Conservation (phyloP, 1,140 invertebrate species). For the Vollenhovia emeryi region DNA sequence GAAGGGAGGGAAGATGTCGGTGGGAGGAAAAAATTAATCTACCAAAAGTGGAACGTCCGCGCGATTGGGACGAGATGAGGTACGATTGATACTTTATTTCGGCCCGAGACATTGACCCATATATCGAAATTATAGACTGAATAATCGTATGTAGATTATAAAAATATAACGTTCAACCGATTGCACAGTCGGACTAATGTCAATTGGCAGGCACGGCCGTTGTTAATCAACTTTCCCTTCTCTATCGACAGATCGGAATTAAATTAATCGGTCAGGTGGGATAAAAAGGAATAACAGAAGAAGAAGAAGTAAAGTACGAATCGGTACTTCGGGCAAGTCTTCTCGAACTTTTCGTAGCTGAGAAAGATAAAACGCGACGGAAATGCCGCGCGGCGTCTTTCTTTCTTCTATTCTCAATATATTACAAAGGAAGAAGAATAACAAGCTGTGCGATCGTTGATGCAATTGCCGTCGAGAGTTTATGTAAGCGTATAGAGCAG, state of each 20-base stretch:
- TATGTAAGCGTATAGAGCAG: background rate
- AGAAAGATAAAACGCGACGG: background rate
- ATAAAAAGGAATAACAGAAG: background rate
- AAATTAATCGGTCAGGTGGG: constrained; percentile 14
- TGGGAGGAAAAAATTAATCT: constrained; percentile 49
- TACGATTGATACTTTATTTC: constrained; percentile 59
- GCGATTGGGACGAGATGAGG: constrained; percentile 41
- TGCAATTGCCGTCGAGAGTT: background rate
- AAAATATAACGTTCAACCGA: constrained; percentile 34
- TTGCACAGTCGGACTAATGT: constrained; percentile 17
- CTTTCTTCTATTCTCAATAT: background rate
- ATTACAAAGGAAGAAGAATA: background rate
- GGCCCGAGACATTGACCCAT: constrained; percentile 46
- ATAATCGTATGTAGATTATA: constrained; percentile 55
- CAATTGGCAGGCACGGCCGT: background rate
- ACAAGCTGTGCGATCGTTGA: background rate
- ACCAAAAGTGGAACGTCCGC: constrained; percentile 55
- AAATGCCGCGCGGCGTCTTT: background rate
- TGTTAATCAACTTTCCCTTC: constrained; percentile 54
- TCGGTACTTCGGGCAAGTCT: background rate
- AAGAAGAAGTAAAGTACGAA: background rate
- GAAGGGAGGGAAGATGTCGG: background rate
- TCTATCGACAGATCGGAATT: constrained; percentile 25
- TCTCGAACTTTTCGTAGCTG: background rate
- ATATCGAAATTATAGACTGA: constrained; percentile 59